These are phyloP conservation scores for Agapetus fuscipes DNA, from an alignment of 2,888 invertebrate species.

Conservation along the genomic window DNA sequence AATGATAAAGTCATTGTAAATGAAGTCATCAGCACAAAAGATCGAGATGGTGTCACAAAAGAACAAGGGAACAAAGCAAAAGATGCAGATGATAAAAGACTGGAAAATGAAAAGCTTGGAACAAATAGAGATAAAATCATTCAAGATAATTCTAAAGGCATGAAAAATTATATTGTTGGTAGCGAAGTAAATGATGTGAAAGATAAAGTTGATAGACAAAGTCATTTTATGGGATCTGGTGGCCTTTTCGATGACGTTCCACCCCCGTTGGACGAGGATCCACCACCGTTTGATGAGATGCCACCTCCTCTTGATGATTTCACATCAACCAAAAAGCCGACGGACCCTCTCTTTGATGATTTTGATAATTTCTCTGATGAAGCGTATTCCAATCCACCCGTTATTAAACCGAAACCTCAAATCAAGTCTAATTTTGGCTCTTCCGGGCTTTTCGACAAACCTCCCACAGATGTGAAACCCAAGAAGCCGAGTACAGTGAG, in stretches of 20 bases:
- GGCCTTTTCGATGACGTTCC: slow-evolving; percentile 10
- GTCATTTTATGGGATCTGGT: not conserved
- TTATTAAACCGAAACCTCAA: too few species aligned
- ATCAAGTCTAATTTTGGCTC: not conserved
- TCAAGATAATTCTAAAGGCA: not conserved
- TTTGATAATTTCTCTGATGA: too few species aligned
- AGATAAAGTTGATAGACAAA: not conserved
- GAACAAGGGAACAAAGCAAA: not conserved
- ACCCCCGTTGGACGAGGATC: slow-evolving; percentile 2
- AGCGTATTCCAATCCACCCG: slow-evolving; percentile 33
- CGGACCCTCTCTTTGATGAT: slow-evolving; percentile 29
- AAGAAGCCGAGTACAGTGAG: slow-evolving; percentile 1
- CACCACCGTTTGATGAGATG: slow-evolving; percentile 11
- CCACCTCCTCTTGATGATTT: too few species aligned
- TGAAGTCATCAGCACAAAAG: not conserved
- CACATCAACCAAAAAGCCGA: too few species aligned
- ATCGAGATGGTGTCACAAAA: not conserved
- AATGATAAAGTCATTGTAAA: not conserved
- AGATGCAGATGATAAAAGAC: not conserved
- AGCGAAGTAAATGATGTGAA: not conserved
- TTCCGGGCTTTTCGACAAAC: slow-evolving; percentile 7
- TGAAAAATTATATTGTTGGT: not conserved
- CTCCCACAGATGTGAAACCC: not conserved
- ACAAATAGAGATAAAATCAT: not conserved
- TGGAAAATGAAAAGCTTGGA: not conserved